phyloP scores from a whole-genome alignment of 2,113 vertebrate genomes.

The Leuciscus idus region DNA sequence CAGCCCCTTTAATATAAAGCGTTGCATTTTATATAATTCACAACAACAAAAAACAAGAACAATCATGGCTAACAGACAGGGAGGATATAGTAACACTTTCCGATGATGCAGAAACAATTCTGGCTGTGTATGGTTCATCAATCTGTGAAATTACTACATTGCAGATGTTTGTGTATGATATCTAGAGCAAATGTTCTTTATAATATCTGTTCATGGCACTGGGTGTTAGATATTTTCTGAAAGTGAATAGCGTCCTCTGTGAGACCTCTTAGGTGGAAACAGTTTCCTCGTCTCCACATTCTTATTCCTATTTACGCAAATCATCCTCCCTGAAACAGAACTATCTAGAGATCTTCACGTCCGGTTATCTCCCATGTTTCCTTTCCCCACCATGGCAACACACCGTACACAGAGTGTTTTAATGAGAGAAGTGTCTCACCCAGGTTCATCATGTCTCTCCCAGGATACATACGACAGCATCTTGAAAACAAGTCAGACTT shows the following conservation, averaged over 20 bases:
- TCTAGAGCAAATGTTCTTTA: neutral
- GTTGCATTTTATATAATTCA: neutral
- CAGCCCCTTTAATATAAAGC: no score
- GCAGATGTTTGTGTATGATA: neutral
- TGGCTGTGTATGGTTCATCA: neutral
- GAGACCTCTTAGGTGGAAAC: conserved; percentile 15
- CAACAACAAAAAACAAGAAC: neutral
- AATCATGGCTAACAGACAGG: neutral
- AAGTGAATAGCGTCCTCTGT: neutral
- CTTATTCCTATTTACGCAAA: conserved; percentile 26
- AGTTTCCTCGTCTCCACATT: conserved; percentile 1
- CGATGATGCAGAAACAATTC: neutral
- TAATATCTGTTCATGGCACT: neutral
- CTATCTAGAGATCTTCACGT: conserved; percentile 46
- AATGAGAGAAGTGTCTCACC: conserved; percentile 39
- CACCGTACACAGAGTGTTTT: conserved; percentile 35
- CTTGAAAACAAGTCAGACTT: neutral
- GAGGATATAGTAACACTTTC: neutral
- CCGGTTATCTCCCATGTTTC: conserved; percentile 3
- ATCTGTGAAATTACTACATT: neutral
- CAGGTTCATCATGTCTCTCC: conserved; percentile 19
- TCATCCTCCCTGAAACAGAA: conserved; percentile 14
- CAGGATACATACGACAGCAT: neutral
- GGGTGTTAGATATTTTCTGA: neutral
- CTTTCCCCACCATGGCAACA: conserved; percentile 49